A percentile compares a stretch with the other conserved stretches of the same genome.
phyloP scores from a whole-genome alignment of 2,888 invertebrate species.

The Trimorus sp. region DNA sequence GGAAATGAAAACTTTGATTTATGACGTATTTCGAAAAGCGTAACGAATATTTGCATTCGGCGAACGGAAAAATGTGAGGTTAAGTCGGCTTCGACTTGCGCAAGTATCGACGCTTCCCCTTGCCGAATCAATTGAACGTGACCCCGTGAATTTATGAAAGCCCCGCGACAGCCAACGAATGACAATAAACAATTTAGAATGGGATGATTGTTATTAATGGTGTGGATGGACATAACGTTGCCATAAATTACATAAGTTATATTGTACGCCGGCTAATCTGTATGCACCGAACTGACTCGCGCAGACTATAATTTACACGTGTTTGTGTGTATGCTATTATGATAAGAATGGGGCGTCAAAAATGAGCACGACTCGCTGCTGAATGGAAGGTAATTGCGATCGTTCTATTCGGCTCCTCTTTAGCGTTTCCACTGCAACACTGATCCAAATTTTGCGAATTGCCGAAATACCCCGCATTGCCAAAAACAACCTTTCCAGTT shows the following conservation, averaged over 20 bases:
- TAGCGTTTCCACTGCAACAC: too few species aligned
- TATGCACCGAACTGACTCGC: slow-evolving; percentile 45
- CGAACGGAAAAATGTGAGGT: too few species aligned
- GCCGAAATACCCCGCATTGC: too few species aligned
- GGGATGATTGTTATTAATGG: slow-evolving; percentile 42
- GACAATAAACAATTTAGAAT: slow-evolving; percentile 38
- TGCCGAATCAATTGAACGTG: slow-evolving; percentile 1
- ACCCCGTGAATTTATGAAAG: slow-evolving; percentile 3
- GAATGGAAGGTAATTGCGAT: too few species aligned
- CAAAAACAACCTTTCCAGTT: too few species aligned
- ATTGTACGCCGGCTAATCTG: slow-evolving; percentile 46
- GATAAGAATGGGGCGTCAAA: background rate
- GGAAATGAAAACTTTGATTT: too few species aligned
- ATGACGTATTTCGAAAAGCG: too few species aligned
- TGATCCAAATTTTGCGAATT: too few species aligned
- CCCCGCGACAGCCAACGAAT: slow-evolving; percentile 16
- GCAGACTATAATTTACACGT: slow-evolving; percentile 35
- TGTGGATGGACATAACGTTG: slow-evolving; percentile 41
- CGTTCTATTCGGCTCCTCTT: too few species aligned
- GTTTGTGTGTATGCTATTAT: slow-evolving; percentile 13
- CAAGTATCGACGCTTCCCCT: background rate
- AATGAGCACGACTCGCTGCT: background rate
- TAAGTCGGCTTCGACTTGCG: too few species aligned
- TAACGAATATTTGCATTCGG: too few species aligned
- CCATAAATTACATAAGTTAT: slow-evolving; percentile 52